phyloP scores from a whole-genome alignment of 2,113 vertebrate species.

The Aphelocoma coerulescens region DNA sequence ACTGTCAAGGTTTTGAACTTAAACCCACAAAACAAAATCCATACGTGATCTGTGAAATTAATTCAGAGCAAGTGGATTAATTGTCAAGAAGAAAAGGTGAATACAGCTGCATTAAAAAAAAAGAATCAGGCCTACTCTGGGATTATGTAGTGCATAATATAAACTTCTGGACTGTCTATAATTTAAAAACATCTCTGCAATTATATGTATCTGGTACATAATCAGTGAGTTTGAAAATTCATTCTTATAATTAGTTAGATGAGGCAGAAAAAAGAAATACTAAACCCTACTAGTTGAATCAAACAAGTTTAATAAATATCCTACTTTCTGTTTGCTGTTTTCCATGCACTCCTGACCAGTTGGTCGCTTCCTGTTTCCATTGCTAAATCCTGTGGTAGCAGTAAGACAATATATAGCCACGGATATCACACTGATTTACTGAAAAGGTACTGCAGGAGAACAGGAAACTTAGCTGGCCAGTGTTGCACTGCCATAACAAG shows the following conservation, averaged over 20 bases:
- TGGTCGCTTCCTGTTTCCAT: conserved; percentile 41
- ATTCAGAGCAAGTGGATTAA: not conserved
- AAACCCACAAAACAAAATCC: not conserved
- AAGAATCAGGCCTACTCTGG: not conserved
- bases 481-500: conserved; percentile 51
- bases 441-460: conserved; percentile 48
- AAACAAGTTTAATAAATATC: not conserved
- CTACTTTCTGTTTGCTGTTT: not conserved
- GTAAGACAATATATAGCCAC: not conserved
- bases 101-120: not conserved
- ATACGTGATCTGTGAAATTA: not conserved
- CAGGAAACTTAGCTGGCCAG: conserved; percentile 60
- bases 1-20: not conserved
- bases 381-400: not conserved
- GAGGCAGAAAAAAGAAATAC: not conserved
- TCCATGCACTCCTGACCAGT: not conserved
- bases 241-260: conserved; percentile 11
- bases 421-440: conserved; percentile 69
- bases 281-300: not conserved
- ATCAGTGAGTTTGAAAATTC: not conserved
- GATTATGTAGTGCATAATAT: not conserved
- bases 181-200: conserved; percentile 1
- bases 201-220: not conserved
- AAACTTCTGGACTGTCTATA: conserved; percentile 18
- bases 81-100: not conserved